Evolutionary conservation across 1,140 invertebrate genomes (phyloP), one percentile per base, ranked within the genome.

Genomic region (Drosophila teissieri): DNA sequence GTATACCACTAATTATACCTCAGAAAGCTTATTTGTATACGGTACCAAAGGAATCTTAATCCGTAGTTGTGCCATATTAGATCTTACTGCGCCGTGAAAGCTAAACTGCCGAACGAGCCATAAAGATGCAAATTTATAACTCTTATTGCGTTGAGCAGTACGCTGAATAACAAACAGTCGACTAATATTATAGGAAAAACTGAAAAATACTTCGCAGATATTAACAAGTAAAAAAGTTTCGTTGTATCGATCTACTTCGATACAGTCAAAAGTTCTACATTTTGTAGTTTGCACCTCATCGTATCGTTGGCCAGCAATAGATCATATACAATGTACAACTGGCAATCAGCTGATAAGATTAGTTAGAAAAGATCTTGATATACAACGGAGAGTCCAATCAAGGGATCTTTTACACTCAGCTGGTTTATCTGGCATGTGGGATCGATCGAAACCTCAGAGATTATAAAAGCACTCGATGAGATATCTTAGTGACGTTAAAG

Each of bases 381-480:
- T 48, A 55, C 12, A 58, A 22, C 7, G 12, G 27, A 12, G 17
- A 60, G 31, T 12, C 11, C 12, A 34, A 62, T 54, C 51, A 34
- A 17, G 4, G 14, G n/a, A 62, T 62, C 56, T 63, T 34, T 17
- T 27, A 19, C 11, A 27, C 7, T 61, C 34, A 53, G 7, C 3
- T 27, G 34, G 22, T 11, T 44, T 44, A 56, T 56, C 54, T 42
- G 24, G 11, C 39, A 14, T 31, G 34, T 39, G 19, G 12, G 15
- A 52, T 3, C 19, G 31, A 61, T 52, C 48, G 8, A 11, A 22
- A 3, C 3, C 7, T 4, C 31, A 37, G 10, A 52, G 61, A 67
- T 68, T 68, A 67, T 11, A 40, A 36, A 61, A 44, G 3, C 12
- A 27, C 6, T 45, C 17, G 65, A 69, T 68, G 68, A 68, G 61